Evolutionary conservation across 2,113 vertebrate species (phyloP).

Genomic region (Platanista minor): DNA sequence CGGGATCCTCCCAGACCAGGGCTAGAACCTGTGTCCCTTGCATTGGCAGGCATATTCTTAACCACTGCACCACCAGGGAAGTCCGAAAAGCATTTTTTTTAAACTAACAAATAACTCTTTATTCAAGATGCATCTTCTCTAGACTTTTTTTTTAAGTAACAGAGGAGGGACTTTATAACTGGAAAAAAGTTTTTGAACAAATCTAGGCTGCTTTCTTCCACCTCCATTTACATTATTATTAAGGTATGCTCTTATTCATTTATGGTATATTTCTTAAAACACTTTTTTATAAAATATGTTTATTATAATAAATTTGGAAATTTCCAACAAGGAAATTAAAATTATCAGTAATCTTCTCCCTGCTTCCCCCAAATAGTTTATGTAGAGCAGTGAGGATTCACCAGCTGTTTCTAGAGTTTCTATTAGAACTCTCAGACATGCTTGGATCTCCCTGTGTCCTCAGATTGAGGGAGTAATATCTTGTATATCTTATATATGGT

Average conservation of each 20-base stretch:
- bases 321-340: neutral
- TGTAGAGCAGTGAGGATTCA: neutral
- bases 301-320: conserved; percentile 13
- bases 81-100: neutral
- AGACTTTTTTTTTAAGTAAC: neutral
- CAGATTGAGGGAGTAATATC: neutral
- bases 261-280: neutral
- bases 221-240: neutral
- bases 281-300: neutral
- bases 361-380: neutral
- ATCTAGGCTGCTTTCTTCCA: neutral
- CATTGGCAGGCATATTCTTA: too few relatives aligned
- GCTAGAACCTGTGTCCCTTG: too few relatives aligned
- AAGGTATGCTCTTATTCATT: neutral
- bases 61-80: too few relatives aligned
- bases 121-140: neutral
- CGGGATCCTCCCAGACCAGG: too few relatives aligned
- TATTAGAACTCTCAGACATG: neutral
- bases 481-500: neutral
- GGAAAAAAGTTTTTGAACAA: neutral
- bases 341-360: neutral
- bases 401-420: neutral
- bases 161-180: neutral
- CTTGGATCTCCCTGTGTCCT: neutral
- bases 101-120: neutral